A percentile compares a stretch with the other conserved stretches of the same genome.
These are phyloP conservation scores for Chrysaora quinquecirrha DNA, from an alignment of 30 jellyfish, hydroid and myxozoan genomes.

Conservation along the genomic window DNA sequence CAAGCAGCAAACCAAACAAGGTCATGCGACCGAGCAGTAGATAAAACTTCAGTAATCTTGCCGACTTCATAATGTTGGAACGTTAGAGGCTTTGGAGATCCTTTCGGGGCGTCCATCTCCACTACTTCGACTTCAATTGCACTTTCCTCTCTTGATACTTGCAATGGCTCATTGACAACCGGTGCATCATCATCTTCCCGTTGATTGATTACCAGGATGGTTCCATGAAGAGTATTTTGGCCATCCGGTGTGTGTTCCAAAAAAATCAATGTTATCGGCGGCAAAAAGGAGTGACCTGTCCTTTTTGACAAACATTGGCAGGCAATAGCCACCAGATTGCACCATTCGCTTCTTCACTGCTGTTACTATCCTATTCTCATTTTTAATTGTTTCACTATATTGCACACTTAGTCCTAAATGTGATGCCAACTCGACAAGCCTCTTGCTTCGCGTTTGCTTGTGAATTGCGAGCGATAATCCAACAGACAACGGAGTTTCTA, in stretches of 20 bases:
- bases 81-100: conserved; percentile 33
- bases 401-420: neutral
- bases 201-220: conserved; percentile 37
- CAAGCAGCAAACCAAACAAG: conserved; percentile 30
- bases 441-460: conserved; percentile 14
- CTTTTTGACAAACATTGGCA: conserved; percentile 6
- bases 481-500: conserved; percentile 25
- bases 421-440: neutral
- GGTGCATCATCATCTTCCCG: conserved; percentile 21
- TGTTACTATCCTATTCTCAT: conserved; percentile 14
- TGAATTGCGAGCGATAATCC: conserved; percentile 7
- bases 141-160: neutral
- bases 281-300: conserved; percentile 32
- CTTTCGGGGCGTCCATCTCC: conserved; percentile 9
- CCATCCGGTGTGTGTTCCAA: conserved; percentile 28
- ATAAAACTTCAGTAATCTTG: neutral
- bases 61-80: conserved; percentile 9
- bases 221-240: conserved; percentile 33
- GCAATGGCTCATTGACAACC: conserved; percentile 13
- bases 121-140: conserved; percentile 19
- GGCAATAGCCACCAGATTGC: conserved; percentile 38
- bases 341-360: conserved; percentile 17
- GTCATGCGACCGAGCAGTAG: conserved; percentile 21
- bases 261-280: conserved; percentile 18
- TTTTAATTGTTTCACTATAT: neutral